These are phyloP conservation scores for Takifugu ocellatus DNA, from an alignment of 2,797 vertebrate genomes.

Conservation along the genomic window DNA sequence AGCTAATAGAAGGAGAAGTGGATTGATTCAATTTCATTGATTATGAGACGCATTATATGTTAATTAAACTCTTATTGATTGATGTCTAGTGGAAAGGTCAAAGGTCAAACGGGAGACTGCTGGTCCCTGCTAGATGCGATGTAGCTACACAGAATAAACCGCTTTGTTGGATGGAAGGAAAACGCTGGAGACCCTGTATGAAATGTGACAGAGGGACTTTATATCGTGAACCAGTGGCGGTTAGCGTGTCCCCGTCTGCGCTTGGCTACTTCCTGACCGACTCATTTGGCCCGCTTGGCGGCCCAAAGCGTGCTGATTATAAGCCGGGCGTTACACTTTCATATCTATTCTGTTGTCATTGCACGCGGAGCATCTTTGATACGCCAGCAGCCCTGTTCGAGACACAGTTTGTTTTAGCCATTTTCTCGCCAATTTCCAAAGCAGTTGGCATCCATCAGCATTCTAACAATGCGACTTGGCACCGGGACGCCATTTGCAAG, in stretches of 20 bases:
- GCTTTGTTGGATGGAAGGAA: background rate
- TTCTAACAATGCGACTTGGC: slow-evolving; percentile 72
- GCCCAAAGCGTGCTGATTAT: slow-evolving; percentile 40
- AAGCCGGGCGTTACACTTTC: slow-evolving; percentile 48
- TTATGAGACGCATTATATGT: background rate
- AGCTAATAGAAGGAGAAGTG: background rate
- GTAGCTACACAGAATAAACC: slow-evolving; percentile 6
- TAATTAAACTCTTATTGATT: background rate
- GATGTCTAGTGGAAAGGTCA: background rate
- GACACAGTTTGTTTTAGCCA: slow-evolving; percentile 49
- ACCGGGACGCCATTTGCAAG: slow-evolving; percentile 65
- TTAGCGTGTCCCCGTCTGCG: slow-evolving; percentile 15
- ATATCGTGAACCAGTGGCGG: slow-evolving; percentile 32
- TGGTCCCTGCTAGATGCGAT: slow-evolving; percentile 7
- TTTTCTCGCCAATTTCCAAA: slow-evolving; percentile 63
- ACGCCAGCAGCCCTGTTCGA: slow-evolving; percentile 46
- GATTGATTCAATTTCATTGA: background rate
- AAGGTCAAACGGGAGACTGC: slow-evolving; percentile 14
- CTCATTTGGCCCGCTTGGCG: slow-evolving; percentile 16
- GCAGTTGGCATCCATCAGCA: slow-evolving; percentile 67
- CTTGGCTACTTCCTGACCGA: slow-evolving; percentile 25
- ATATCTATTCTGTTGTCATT: slow-evolving; percentile 55
- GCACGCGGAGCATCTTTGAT: slow-evolving; percentile 43
- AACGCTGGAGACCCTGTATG: background rate
- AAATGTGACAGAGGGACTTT: slow-evolving; percentile 37